Conservation (phyloP, 1,140 invertebrate species). For the Phenacoccus solenopsis region DNA sequence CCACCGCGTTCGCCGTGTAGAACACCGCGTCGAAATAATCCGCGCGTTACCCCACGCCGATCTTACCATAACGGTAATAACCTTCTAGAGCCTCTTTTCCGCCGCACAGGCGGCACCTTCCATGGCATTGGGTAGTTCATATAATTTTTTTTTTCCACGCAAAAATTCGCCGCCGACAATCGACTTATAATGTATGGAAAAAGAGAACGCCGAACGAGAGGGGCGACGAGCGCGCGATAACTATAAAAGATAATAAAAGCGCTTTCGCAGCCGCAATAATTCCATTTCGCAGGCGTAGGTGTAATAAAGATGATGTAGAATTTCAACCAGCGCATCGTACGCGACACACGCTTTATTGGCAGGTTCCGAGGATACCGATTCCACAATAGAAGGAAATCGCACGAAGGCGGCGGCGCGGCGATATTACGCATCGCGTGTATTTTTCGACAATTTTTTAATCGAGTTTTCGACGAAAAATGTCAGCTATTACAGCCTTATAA, state of each 20-base stretch:
- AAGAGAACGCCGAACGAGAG: background rate
- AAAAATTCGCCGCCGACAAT: constrained; percentile 9
- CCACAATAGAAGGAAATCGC: background rate
- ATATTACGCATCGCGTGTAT: too few species aligned
- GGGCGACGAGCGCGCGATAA: background rate
- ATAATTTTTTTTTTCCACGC: constrained; percentile 13
- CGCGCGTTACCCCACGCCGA: too few species aligned
- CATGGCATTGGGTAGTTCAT: background rate
- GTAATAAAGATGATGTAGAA: constrained; percentile 14
- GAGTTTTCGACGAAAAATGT: too few species aligned
- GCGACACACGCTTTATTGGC: background rate
- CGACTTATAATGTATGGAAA: constrained; percentile 15
- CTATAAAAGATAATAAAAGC: constrained; percentile 17
- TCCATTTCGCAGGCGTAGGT: constrained; percentile 12
- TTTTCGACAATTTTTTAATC: too few species aligned
- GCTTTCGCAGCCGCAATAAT: background rate
- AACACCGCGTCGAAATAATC: background rate
- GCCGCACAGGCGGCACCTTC: too few species aligned
- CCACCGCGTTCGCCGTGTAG: background rate
- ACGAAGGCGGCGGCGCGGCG: background rate
- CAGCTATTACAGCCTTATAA: too few species aligned
- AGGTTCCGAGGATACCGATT: background rate
- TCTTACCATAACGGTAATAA: background rate
- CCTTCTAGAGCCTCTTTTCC: background rate
- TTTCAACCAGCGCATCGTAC: background rate